Conservation (phyloP, 2,888 invertebrate genomes). For the Eilema depressum region DNA sequence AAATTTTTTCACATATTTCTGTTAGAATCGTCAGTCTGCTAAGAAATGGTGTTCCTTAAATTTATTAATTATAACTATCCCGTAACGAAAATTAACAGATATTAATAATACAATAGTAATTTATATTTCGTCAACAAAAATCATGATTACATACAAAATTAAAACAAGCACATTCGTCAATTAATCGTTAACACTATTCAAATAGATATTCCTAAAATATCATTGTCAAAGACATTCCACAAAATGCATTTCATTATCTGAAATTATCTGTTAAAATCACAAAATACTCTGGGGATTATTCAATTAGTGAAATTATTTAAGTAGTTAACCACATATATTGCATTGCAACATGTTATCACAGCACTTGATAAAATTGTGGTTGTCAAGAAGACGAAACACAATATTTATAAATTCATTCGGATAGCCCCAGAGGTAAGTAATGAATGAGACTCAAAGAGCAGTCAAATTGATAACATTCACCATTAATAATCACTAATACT, state of each 20-base stretch:
- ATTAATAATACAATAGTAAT: constrained; percentile 55
- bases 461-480: constrained; percentile 62
- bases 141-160: constrained; percentile 64
- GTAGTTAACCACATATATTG: constrained; percentile 62
- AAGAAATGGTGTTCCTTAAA: neutral
- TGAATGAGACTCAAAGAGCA: constrained; percentile 62
- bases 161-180: constrained; percentile 65
- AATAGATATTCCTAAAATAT: constrained; percentile 53
- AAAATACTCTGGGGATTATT: constrained; percentile 65
- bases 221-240: constrained; percentile 59
- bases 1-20: constrained; percentile 3
- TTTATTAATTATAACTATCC: constrained; percentile 47
- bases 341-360: constrained; percentile 77
- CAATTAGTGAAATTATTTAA: constrained; percentile 60
- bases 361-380: constrained; percentile 79
- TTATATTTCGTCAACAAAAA: constrained; percentile 63
- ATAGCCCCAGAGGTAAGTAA: constrained; percentile 65
- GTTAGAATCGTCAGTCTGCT: neutral
- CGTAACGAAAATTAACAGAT: constrained; percentile 48
- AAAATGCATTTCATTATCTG: constrained; percentile 66
- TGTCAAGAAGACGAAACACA: constrained; percentile 66
- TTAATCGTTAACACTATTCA: constrained; percentile 47
- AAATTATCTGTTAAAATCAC: constrained; percentile 61
- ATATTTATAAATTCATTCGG: constrained; percentile 64
- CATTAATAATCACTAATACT: constrained; percentile 46